A percentile compares a stretch with the other conserved stretches of the same genome.
Evolutionary conservation across 2,113 vertebrate species (phyloP).

Genomic region (Apteryx owenii): DNA sequence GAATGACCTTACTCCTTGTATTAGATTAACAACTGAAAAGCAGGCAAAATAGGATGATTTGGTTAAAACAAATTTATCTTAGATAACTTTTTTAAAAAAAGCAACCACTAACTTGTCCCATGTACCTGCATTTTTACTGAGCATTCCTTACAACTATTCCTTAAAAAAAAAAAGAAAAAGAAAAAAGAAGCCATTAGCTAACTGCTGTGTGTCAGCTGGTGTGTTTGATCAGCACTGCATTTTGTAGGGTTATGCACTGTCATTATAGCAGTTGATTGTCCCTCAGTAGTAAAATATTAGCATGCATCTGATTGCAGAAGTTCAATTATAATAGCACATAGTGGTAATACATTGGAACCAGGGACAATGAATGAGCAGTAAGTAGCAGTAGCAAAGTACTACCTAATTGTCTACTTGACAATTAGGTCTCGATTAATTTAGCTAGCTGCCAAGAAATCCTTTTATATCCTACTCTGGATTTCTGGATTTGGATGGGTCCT

Average conservation of each 20-base stretch:
- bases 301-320: background rate
- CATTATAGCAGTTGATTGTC: background rate
- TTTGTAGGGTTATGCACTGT: constrained; percentile 6
- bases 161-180: background rate
- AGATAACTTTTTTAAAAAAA: background rate
- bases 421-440: background rate
- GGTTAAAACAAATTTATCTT: background rate
- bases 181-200: background rate
- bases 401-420: background rate
- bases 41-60: background rate
- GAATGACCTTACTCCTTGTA: background rate
- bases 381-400: background rate
- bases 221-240: background rate
- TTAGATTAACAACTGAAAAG: background rate
- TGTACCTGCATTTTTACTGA: background rate
- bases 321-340: background rate
- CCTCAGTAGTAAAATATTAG: constrained; percentile 37
- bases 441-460: background rate
- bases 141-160: background rate
- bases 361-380: background rate
- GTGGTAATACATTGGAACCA: background rate
- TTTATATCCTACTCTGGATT: background rate
- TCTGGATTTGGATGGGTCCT: background rate
- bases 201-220: constrained; percentile 3
- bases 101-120: background rate